Base-by-base conservation (phyloP, 2,113 vertebrate species). In the Ceyx cyanopectus region DNA sequence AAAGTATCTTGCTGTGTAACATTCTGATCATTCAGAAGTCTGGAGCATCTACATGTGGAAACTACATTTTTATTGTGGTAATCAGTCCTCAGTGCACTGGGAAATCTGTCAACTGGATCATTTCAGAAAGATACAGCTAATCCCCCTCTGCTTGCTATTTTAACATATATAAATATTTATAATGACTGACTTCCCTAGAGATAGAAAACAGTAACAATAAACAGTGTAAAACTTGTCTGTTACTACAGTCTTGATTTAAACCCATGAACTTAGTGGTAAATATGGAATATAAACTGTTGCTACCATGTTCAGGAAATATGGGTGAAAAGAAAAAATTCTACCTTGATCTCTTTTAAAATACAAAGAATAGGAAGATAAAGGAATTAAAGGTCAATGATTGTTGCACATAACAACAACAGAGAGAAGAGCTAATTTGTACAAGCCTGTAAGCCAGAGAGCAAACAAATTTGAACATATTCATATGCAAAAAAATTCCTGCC, bases 141-240 rank as follows among this genome's bases (percentile, higher is more conserved):
- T 81, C 14, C 27, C 7, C 13, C 67, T 86, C 57, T 60, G 14
- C 41, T 92, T 87, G 7, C 9, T 84, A 5, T 75, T 81, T 67
- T 78, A 10, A 27, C 51, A 19, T 53, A 23, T 43, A 68, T 72
- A 95, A 93, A 95, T 89, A 88, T 86, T 85, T 78, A 78, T 75
- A 63, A 74, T 29, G 30, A 29, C 27, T 81, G 15, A 48, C 53
- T 86, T 84, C 37, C 65, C 41, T 62, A 70, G 65, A 85, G 37
- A 56, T 4, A 85, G 45, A 32, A 46, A 88, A 58, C 4, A 40
- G 8, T 58, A 70, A 46, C 7, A 70, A 53, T 60, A 70, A 90
- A 73, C 61, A 76, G 54, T 56, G 22, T 77, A 66, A 51, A 76
- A 54, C 13, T 75, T 80, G 29, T 37, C 58, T 48, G 43, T n/a